Evolutionary conservation across 2,113 vertebrate genomes (phyloP).

Genomic region (Strigops habroptila): DNA sequence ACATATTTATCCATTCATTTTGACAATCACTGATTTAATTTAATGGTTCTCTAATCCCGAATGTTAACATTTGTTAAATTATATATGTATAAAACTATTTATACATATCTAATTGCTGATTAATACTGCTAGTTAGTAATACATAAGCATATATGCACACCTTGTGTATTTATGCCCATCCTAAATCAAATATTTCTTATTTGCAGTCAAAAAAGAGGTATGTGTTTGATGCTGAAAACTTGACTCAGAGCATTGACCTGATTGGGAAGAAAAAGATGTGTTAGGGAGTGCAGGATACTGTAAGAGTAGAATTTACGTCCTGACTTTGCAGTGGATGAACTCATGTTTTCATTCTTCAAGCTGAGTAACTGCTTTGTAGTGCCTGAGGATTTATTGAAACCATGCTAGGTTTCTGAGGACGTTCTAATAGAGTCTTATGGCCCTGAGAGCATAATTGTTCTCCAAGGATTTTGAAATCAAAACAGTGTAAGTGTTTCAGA

Average conservation of each 20-base stretch:
- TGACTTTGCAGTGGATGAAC: constrained; percentile 54
- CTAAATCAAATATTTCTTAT: neutral
- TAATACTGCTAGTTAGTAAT: neutral
- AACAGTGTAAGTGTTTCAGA: constrained; percentile 70
- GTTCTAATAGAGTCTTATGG: constrained; percentile 65
- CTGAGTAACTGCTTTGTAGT: constrained; percentile 64
- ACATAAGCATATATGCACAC: neutral
- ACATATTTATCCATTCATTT: neutral
- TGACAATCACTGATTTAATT: neutral
- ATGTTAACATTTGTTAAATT: neutral
- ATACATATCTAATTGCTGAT: neutral
- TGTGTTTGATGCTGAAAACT: neutral
- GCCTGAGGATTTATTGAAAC: constrained; percentile 70
- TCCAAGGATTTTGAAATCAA: constrained; percentile 71
- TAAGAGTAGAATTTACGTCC: constrained; percentile 37
- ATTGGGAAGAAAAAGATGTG: neutral
- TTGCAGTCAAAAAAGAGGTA: neutral
- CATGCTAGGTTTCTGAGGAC: constrained; percentile 67
- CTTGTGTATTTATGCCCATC: neutral
- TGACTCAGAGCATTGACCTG: neutral
- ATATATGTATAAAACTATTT: neutral
- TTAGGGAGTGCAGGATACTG: constrained; percentile 5
- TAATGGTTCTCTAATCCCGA: neutral
- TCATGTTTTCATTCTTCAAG: constrained; percentile 66
- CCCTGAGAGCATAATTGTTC: constrained; percentile 64